These are phyloP conservation scores for Tyria jacobaeae DNA, from an alignment of 2,888 invertebrate species.

Conservation along the genomic window DNA sequence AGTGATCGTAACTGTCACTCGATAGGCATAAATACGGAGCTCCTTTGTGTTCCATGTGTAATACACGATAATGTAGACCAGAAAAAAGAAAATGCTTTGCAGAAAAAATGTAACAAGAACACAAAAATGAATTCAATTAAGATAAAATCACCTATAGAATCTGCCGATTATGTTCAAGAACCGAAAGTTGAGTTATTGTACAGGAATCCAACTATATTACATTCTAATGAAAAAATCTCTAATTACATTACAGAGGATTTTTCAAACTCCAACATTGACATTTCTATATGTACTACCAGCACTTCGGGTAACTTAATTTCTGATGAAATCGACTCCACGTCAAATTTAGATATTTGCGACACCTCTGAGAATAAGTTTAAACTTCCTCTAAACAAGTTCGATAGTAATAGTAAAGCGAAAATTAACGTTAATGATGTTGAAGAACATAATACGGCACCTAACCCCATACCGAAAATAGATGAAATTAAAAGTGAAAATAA, in stretches of 20 bases:
- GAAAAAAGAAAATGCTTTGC: slow-evolving; percentile 41
- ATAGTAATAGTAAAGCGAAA: slow-evolving; percentile 16
- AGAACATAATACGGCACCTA: slow-evolving; percentile 1
- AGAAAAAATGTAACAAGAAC: slow-evolving; percentile 50
- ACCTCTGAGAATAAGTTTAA: slow-evolving; percentile 22
- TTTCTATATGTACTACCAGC: slow-evolving; percentile 40
- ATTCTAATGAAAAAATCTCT: slow-evolving; percentile 58
- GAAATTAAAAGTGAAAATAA: background rate
- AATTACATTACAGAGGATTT: slow-evolving; percentile 52
- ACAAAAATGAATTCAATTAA: slow-evolving; percentile 23
- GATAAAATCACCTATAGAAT: slow-evolving; percentile 31
- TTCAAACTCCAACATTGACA: slow-evolving; percentile 45
- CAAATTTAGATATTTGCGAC: slow-evolving; percentile 32
- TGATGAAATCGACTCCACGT: slow-evolving; percentile 41
- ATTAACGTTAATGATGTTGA: background rate
- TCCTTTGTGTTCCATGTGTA: slow-evolving; percentile 76
- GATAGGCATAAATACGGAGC: slow-evolving; percentile 75
- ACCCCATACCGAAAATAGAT: background rate
- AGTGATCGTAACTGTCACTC: slow-evolving; percentile 63
- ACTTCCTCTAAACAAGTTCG: slow-evolving; percentile 15
- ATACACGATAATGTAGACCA: slow-evolving; percentile 68
- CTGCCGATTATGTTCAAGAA: slow-evolving; percentile 39
- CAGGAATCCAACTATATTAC: slow-evolving; percentile 72
- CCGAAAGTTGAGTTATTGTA: slow-evolving; percentile 72
- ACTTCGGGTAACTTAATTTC: slow-evolving; percentile 48